A percentile compares a stretch with the other conserved stretches of the same genome.
Conservation (phyloP, 1,140 invertebrate genomes). For the Hycleus phaleratus region DNA sequence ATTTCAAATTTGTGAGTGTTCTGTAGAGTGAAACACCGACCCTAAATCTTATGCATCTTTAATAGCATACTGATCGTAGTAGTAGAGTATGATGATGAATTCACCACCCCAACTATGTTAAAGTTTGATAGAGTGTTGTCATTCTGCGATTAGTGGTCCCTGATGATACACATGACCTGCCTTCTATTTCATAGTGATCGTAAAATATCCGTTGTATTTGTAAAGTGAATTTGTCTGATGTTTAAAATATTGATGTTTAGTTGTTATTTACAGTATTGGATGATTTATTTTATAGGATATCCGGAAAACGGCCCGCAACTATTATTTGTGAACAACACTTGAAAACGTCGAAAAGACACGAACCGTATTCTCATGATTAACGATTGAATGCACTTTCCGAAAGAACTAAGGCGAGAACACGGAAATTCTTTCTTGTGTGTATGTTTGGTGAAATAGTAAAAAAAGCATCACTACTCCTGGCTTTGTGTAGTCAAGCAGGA, state of each 20-base stretch:
- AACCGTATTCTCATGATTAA: slow-evolving; percentile 37
- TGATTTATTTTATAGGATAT: not conserved
- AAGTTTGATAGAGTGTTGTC: slow-evolving; percentile 23
- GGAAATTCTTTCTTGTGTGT: slow-evolving; percentile 35
- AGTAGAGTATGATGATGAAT: slow-evolving; percentile 13
- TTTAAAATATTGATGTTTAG: not conserved
- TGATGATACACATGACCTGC: slow-evolving; percentile 1
- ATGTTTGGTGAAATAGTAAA: slow-evolving; percentile 24
- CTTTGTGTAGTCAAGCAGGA: slow-evolving; percentile 31
- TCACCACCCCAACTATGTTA: slow-evolving; percentile 15
- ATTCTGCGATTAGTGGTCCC: slow-evolving; percentile 23
- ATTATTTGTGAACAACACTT: slow-evolving; percentile 26
- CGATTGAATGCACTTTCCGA: slow-evolving; percentile 38
- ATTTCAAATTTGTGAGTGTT: too few species aligned
- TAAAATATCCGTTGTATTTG: too few species aligned
- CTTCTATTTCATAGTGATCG: too few species aligned
- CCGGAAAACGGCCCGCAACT: slow-evolving; percentile 12
- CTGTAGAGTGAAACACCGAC: not conserved
- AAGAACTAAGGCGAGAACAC: slow-evolving; percentile 33
- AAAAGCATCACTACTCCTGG: slow-evolving; percentile 28
- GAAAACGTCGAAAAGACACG: slow-evolving; percentile 21
- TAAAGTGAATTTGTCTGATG: too few species aligned
- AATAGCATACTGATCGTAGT: slow-evolving; percentile 3
- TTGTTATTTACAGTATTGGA: not conserved
- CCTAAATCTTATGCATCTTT: slow-evolving; percentile 2